phyloP scores from a whole-genome alignment of 1,140 invertebrate genomes.

The Neodiprion virginianus region DNA sequence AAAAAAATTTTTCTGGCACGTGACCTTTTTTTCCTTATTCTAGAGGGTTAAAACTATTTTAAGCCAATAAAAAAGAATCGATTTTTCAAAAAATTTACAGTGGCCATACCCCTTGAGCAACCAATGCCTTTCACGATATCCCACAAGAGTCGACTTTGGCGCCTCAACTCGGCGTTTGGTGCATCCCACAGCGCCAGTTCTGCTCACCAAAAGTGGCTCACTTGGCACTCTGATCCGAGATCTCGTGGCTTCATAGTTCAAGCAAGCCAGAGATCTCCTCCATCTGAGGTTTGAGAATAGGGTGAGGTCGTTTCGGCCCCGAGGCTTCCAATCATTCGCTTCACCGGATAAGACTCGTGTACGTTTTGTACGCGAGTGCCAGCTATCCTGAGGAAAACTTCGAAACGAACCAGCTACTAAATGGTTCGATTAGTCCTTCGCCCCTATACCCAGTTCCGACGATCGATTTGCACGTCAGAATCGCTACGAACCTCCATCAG shows the following conservation, averaged over 20 bases:
- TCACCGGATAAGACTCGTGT: conserved; percentile 62
- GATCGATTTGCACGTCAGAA: conserved; percentile 94
- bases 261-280: too few relatives aligned
- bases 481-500: conserved; percentile 77
- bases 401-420: conserved; percentile 90
- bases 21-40: too few relatives aligned
- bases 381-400: conserved; percentile 91
- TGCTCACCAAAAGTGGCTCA: conserved; percentile 69
- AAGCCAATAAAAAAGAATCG: too few relatives aligned
- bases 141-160: conserved; percentile 57
- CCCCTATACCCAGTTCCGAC: conserved; percentile 89
- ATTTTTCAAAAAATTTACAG: too few relatives aligned
- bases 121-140: not conserved
- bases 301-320: too few relatives aligned
- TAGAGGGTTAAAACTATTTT: too few relatives aligned
- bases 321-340: conserved; percentile 63
- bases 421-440: conserved; percentile 92
- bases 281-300: too few relatives aligned
- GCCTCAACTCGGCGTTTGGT: conserved; percentile 76
- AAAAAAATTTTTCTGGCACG: too few relatives aligned
- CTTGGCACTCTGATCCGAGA: too few relatives aligned
- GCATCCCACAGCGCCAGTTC: conserved; percentile 90
- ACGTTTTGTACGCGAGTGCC: conserved; percentile 57
- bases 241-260: too few relatives aligned
- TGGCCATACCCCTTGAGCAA: too few relatives aligned